Conservation (phyloP, 2,888 invertebrate species). For the Drosophila tripunctata region DNA sequence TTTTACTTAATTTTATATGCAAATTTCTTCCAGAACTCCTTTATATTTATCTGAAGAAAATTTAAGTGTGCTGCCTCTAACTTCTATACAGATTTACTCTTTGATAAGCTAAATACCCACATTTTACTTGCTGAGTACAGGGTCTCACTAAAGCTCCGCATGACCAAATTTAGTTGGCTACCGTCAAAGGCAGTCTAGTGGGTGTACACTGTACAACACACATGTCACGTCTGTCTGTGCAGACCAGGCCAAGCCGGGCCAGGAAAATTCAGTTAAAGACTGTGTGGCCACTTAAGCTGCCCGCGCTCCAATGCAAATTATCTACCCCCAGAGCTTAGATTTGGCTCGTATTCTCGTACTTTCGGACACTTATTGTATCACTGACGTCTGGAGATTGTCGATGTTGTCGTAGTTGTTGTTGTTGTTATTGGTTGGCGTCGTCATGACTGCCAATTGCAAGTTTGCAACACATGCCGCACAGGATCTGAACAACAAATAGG, state of each 20-base stretch:
- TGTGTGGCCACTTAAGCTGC: constrained; percentile 60
- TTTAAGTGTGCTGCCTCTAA: too few species aligned
- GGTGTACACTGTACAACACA: constrained; percentile 42
- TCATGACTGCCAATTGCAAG: constrained; percentile 62
- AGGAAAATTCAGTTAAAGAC: constrained; percentile 26
- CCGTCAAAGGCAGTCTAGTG: constrained; percentile 19
- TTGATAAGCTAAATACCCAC: too few species aligned
- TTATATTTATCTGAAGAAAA: too few species aligned
- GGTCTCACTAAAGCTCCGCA: constrained; percentile 51
- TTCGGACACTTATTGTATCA: constrained; percentile 64
- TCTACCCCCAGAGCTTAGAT: constrained; percentile 67
- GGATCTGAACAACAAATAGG: constrained; percentile 41
- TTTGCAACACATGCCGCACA: constrained; percentile 69
- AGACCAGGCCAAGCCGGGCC: constrained; percentile 1
- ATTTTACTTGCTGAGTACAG: too few species aligned
- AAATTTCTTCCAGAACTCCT: too few species aligned
- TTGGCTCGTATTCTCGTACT: constrained; percentile 52
- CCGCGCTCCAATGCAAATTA: constrained; percentile 67
- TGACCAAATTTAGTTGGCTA: constrained; percentile 54
- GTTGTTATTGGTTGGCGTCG: constrained; percentile 41
- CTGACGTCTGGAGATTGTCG: constrained; percentile 53
- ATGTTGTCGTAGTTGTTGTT: constrained; percentile 20
- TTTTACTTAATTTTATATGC: too few species aligned
- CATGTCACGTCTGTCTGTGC: constrained; percentile 38
- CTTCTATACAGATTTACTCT: too few species aligned